Percentiles rank a stretch among this genome's conserved stretches.
Conservation (phyloP, 2,888 invertebrate genomes). For the Plebejus anna region DNA sequence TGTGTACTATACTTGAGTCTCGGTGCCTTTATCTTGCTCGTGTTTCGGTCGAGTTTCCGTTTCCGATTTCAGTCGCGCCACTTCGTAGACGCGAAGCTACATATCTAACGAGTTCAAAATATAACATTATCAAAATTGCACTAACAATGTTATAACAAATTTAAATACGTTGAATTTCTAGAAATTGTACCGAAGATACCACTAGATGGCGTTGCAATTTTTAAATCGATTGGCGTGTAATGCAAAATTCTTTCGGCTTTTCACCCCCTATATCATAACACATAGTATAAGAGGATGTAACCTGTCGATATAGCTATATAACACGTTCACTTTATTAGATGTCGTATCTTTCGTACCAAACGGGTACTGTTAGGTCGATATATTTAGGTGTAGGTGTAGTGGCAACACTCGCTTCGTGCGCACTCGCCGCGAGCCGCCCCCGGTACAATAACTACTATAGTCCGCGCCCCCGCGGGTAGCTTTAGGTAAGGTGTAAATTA, state of each 20-base stretch:
- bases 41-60: slow-evolving; percentile 5
- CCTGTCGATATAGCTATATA: slow-evolving; percentile 38
- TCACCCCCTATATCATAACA: background rate
- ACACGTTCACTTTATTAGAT: slow-evolving; percentile 39
- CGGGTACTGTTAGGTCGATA: slow-evolving; percentile 50
- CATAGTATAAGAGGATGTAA: slow-evolving; percentile 34
- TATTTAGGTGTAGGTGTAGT: slow-evolving; percentile 47
- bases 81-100: background rate
- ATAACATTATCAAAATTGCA: background rate
- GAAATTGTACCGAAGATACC: background rate
- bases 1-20: slow-evolving; percentile 19
- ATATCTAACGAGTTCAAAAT: slow-evolving; percentile 2
- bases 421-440: slow-evolving; percentile 53
- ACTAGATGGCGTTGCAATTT: slow-evolving; percentile 10
- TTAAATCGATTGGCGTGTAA: slow-evolving; percentile 16
- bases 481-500: slow-evolving; percentile 57
- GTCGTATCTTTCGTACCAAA: slow-evolving; percentile 49
- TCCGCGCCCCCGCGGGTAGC: slow-evolving; percentile 56
- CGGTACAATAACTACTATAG: slow-evolving; percentile 64
- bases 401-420: slow-evolving; percentile 49
- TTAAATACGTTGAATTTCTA: background rate
- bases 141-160: background rate
- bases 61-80: background rate
- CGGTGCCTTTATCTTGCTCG: slow-evolving; percentile 24
- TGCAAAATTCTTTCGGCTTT: slow-evolving; percentile 11